Evolutionary conservation across 2,797 vertebrate species (phyloP).

Genomic region (Sebastes minor): DNA sequence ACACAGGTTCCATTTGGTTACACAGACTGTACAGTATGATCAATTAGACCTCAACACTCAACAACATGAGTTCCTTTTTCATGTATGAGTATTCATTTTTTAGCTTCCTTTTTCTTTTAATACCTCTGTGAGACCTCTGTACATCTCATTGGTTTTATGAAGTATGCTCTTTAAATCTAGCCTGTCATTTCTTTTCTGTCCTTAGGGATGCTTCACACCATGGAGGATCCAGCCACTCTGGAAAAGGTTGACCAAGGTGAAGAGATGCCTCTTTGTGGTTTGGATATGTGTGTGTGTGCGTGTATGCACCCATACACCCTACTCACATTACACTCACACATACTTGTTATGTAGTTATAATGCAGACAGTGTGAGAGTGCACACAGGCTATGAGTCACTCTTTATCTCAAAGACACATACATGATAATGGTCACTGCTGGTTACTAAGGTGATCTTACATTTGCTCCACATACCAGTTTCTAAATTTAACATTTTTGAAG

Average conservation of each 20-base stretch:
- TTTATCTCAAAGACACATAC: not conserved
- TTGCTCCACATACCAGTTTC: not conserved
- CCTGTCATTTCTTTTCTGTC: constrained; percentile 25
- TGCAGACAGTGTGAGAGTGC: not conserved
- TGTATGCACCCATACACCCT: not conserved
- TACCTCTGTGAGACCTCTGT: not conserved
- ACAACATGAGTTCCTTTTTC: not conserved
- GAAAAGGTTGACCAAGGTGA: constrained; percentile 89
- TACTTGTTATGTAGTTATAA: not conserved
- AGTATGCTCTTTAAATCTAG: constrained; percentile 15
- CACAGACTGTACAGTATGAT: not conserved
- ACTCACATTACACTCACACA: not conserved
- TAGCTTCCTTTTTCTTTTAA: not conserved
- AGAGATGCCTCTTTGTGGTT: constrained; percentile 16
- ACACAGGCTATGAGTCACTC: not conserved
- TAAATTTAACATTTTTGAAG: not conserved
- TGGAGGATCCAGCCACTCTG: constrained; percentile 81
- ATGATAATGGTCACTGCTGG: not conserved
- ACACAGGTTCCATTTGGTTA: not conserved
- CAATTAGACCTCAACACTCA: not conserved
- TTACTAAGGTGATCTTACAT: constrained; percentile 11
- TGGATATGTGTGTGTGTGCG: not conserved
- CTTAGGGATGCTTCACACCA: constrained; percentile 84
- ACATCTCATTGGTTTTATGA: not conserved
- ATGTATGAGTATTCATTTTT: not conserved